Conservation (phyloP, 1,140 invertebrate genomes). For the Helicoverpa armigera region DNA sequence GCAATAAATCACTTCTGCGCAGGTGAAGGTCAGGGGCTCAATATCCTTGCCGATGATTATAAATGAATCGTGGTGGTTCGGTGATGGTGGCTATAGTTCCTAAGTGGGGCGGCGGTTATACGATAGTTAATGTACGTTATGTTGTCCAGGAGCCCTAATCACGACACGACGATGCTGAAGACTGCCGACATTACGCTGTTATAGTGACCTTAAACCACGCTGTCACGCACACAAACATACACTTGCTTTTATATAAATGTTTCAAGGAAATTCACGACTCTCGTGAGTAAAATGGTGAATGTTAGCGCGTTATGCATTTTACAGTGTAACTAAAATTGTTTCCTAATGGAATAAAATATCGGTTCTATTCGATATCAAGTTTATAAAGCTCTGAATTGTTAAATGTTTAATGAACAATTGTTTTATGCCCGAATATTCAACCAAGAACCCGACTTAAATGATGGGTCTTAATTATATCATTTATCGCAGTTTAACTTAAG, state of each 20-base stretch:
- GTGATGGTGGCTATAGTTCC: conserved; percentile 21
- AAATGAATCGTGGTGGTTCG: conserved; percentile 24
- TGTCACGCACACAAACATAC: conserved; percentile 2
- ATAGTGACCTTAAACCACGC: conserved; percentile 54
- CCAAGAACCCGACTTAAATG: too few relatives aligned
- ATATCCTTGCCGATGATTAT: too few relatives aligned
- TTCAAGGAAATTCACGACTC: not conserved
- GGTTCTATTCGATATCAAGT: not conserved
- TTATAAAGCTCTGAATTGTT: too few relatives aligned
- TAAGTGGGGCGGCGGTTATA: not conserved
- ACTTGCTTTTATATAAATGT: not conserved
- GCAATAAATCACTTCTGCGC: too few relatives aligned
- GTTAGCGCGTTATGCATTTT: conserved; percentile 11
- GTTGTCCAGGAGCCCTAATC: conserved; percentile 73
- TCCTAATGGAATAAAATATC: not conserved
- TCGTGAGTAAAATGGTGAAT: not conserved
- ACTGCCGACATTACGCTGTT: conserved; percentile 70
- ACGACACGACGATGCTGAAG: conserved; percentile 64
- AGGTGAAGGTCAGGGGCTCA: too few relatives aligned
- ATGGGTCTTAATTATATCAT: too few relatives aligned
- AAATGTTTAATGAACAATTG: too few relatives aligned
- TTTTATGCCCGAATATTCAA: too few relatives aligned
- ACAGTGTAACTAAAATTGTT: not conserved
- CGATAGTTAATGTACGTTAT: conserved; percentile 41
- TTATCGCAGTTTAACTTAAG: too few relatives aligned